phyloP scores from a whole-genome alignment of 2,888 invertebrate genomes.

The Artemia sinica region DNA sequence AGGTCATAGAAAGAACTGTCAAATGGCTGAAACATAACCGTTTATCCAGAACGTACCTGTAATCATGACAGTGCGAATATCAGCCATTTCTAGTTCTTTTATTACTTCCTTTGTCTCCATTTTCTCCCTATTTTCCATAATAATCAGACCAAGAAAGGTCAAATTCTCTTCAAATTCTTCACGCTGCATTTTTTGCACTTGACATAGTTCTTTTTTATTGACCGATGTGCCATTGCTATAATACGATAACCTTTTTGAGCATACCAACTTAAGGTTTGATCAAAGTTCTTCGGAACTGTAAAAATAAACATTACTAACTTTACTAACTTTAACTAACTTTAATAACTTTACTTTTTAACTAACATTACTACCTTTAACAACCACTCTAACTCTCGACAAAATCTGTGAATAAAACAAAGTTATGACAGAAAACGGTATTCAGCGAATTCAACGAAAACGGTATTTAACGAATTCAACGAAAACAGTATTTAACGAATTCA shows the following conservation, averaged over 20 bases:
- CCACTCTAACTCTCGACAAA: too few species aligned
- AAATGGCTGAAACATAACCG: too few species aligned
- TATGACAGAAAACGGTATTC: too few species aligned
- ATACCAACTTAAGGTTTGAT: conserved; percentile 56
- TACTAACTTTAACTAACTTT: too few species aligned
- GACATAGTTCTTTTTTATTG: conserved; percentile 21
- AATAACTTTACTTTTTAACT: too few species aligned
- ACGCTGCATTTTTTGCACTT: conserved; percentile 49
- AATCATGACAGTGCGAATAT: conserved; percentile 87
- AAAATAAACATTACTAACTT: not conserved
- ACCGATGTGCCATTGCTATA: conserved; percentile 60
- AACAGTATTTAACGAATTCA: too few species aligned
- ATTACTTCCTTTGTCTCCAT: conserved; percentile 69
- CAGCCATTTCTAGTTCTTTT: conserved; percentile 55
- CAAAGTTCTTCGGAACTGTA: conserved; percentile 59
- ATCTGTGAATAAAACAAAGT: too few species aligned
- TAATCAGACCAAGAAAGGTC: conserved; percentile 70
- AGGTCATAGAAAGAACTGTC: too few species aligned
- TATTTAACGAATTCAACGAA: too few species aligned
- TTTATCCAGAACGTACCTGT: conserved; percentile 44
- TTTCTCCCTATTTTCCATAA: conserved; percentile 87
- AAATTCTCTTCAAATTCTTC: conserved; percentile 64
- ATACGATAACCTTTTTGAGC: conserved; percentile 85
- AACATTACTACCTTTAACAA: not conserved
- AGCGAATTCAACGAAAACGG: too few species aligned